phyloP scores from a whole-genome alignment of 2,888 invertebrate species.

The Phrixothrix hirtus region DNA sequence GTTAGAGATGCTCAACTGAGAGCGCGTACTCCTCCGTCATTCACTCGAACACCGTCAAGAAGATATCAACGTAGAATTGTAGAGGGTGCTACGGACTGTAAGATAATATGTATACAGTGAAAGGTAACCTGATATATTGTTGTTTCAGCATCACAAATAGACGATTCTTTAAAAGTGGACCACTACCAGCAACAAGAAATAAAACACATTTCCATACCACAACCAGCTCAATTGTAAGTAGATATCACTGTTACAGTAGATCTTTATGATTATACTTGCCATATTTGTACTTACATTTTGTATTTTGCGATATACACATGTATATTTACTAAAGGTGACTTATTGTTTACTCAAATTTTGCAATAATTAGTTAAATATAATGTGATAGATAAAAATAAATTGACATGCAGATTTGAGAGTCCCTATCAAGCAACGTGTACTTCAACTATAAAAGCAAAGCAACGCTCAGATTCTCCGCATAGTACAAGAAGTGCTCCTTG shows the following conservation, averaged over 20 bases:
- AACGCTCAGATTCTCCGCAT: slow-evolving; percentile 70
- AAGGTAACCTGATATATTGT: too few relatives aligned
- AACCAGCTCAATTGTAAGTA: slow-evolving; percentile 60
- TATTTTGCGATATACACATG: too few relatives aligned
- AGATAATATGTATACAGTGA: slow-evolving; percentile 31
- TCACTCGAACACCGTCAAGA: slow-evolving; percentile 67
- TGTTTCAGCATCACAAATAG: slow-evolving; percentile 51
- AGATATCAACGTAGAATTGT: slow-evolving; percentile 67
- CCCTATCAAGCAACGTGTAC: slow-evolving; percentile 60
- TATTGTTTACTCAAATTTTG: too few relatives aligned
- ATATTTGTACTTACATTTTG: too few relatives aligned
- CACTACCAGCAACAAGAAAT: slow-evolving; percentile 54
- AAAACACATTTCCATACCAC: slow-evolving; percentile 62
- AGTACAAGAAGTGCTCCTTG: slow-evolving; percentile 83
- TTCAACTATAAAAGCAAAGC: slow-evolving; percentile 53
- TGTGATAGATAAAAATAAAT: too few relatives aligned
- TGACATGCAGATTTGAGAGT: slow-evolving; percentile 58
- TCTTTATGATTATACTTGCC: too few relatives aligned
- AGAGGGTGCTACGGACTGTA: slow-evolving; percentile 61
- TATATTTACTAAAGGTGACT: too few relatives aligned
- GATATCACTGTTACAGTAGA: too few relatives aligned
- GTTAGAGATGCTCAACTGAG: slow-evolving; percentile 57
- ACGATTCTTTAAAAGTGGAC: slow-evolving; percentile 48
- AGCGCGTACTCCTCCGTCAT: slow-evolving; percentile 60
- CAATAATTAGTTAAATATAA: too few relatives aligned